phyloP scores from a whole-genome alignment of 35 echinoderm and acorn worm species.

The Apostichopus parvimensis region DNA sequence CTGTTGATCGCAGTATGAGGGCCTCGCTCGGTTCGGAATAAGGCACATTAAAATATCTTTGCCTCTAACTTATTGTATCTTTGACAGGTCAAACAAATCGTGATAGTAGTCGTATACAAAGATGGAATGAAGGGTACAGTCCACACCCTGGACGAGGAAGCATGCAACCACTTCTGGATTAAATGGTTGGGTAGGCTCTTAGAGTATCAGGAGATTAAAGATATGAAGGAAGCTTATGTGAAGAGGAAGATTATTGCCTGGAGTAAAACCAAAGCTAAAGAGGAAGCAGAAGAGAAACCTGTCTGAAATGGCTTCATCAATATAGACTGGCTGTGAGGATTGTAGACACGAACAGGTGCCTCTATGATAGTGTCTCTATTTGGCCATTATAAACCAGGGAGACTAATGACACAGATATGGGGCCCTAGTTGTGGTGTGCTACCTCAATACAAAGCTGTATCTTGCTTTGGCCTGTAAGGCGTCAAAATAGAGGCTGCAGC shows the following conservation, averaged over 20 bases:
- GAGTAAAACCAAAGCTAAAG: not conserved
- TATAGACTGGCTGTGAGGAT: no score
- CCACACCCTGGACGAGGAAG: not conserved
- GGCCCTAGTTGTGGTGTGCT: no score
- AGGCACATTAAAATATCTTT: not conserved
- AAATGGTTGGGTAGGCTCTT: conserved; percentile 41
- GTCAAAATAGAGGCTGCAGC: no score
- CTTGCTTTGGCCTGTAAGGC: no score
- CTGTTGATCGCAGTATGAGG: no score
- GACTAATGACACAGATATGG: no score
- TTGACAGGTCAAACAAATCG: conserved; percentile 19
- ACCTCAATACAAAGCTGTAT: no score
- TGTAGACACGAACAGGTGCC: no score
- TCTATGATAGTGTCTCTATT: no score
- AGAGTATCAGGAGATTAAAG: conserved; percentile 3
- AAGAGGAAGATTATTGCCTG: conserved; percentile 41
- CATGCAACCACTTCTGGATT: conserved; percentile 28
- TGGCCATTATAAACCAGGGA: no score
- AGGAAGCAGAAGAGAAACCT: not conserved
- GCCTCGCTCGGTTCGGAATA: no score
- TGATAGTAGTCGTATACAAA: conserved; percentile 41
- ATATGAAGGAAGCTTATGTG: conserved; percentile 34
- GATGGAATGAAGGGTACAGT: conserved; percentile 15
- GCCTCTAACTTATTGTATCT: not conserved
- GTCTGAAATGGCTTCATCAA: no score